A percentile compares a stretch with the other conserved stretches of the same genome.
Evolutionary conservation across 2,113 vertebrate species (phyloP).

Genomic region (Pelmatolapia mariae): DNA sequence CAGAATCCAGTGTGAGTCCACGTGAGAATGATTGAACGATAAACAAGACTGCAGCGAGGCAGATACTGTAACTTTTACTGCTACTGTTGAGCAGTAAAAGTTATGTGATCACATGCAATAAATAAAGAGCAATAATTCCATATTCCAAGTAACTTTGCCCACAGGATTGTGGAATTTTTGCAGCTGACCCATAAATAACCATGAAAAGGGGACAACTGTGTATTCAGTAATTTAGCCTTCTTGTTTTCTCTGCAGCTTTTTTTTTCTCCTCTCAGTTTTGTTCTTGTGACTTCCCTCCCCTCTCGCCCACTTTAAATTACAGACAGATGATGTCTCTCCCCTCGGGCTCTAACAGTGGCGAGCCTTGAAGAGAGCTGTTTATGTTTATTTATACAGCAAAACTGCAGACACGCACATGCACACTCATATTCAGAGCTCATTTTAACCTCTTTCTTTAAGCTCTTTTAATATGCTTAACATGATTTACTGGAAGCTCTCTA

Average conservation of each 20-base stretch:
- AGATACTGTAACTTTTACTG: background rate
- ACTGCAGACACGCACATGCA: background rate
- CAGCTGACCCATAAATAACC: background rate
- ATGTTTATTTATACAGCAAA: background rate
- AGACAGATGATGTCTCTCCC: background rate
- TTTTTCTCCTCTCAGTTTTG: background rate
- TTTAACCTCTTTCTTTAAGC: background rate
- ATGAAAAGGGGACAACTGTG: background rate
- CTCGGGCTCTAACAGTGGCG: background rate
- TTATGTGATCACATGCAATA: background rate
- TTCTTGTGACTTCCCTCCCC: background rate
- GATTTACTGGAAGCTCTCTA: background rate
- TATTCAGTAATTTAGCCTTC: background rate
- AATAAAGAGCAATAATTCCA: background rate
- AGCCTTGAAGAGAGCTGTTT: conserved; percentile 1
- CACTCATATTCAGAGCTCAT: background rate
- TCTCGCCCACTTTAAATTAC: background rate
- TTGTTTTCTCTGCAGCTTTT: background rate
- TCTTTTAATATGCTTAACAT: background rate
- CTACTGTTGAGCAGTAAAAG: background rate
- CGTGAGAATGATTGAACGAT: background rate
- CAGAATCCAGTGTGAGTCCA: background rate
- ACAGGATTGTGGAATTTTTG: background rate
- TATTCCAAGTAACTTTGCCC: background rate
- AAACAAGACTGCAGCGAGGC: background rate